These are phyloP conservation scores for Venturia canescens DNA, from an alignment of 1,140 invertebrate genomes.

Conservation along the genomic window DNA sequence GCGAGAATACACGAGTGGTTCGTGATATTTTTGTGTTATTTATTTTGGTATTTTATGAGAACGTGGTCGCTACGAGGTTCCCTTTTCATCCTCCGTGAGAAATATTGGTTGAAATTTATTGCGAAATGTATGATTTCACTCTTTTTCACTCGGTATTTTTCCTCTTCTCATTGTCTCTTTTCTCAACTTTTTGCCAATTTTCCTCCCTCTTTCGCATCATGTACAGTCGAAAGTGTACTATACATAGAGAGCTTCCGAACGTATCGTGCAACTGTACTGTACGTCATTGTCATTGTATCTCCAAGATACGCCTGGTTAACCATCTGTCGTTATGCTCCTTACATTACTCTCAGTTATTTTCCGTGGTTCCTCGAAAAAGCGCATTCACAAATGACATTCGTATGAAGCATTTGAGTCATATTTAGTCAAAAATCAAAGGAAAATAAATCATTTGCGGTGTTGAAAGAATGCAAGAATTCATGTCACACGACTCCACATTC, in stretches of 20 bases:
- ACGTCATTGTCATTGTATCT: conserved; percentile 58
- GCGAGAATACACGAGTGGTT: neutral
- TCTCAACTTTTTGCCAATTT: neutral
- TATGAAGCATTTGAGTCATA: neutral
- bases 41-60: conserved; percentile 65
- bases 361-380: neutral
- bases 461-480: neutral
- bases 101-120: conserved; percentile 66
- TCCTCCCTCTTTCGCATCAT: conserved; percentile 18
- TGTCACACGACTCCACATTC: neutral
- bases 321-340: conserved; percentile 29
- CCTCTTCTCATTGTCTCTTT: neutral
- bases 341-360: conserved; percentile 4
- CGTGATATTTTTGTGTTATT: conserved; percentile 67
- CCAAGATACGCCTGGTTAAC: conserved; percentile 25
- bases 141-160: neutral
- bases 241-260: conserved; percentile 11
- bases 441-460: neutral
- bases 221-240: conserved; percentile 5
- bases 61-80: conserved; percentile 56
- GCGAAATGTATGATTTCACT: conserved; percentile 49
- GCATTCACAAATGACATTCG: conserved; percentile 13
- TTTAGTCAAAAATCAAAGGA: neutral
- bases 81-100: conserved; percentile 52
- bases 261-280: conserved; percentile 58